Base-by-base conservation (phyloP, 2,888 invertebrate genomes). In the Cyclophora albipunctata region DNA sequence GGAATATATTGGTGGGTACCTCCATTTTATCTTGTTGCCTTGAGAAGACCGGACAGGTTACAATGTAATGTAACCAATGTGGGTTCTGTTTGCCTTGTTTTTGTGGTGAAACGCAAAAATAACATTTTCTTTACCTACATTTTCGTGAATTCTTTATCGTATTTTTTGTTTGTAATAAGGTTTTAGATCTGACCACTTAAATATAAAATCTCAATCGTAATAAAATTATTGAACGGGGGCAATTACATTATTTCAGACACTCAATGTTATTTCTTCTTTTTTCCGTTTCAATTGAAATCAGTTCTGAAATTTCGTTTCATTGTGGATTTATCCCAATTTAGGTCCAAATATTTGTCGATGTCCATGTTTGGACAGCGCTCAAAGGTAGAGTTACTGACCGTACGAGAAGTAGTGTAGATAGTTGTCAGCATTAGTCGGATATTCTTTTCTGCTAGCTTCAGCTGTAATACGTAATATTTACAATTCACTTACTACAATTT, bases 1-100 rank as follows among this genome's bases (percentile, higher is more conserved):
- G 72, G 67, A 71, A 74, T 80, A 73, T 75, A 81, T 79, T 69
- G 70, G 65, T 64, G 62, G 62, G 60, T 71, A 48, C 51, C 48
- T 58, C 52, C 48, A 47, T 63, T 61, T 63, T 61, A 59, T 53
- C 54, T 60, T 47, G 53, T 60, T 52, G 48, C 53, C 53, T 52
- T 46, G 49, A 49, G 54, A 50, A 48, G 47, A 53, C 52, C 48
- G 49, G 50, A 50, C 56, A 52, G 52, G 57, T 55, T 61, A 61
- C 61, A 61, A 58, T 61, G 59, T 57, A 51, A 59, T 54, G 57
- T 57, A 50, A 48, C 54, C 50, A 54, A 52, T 52, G 52, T 50
- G 43, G 48, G 47, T 52, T 52, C 48, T 46, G 50, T 51, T 49
- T 54, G 34, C 48, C 47, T 34, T 48, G 40, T 51, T 52, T 47